Evolutionary conservation across 2,113 vertebrate species (phyloP).

Genomic region (Zapus hudsonius): DNA sequence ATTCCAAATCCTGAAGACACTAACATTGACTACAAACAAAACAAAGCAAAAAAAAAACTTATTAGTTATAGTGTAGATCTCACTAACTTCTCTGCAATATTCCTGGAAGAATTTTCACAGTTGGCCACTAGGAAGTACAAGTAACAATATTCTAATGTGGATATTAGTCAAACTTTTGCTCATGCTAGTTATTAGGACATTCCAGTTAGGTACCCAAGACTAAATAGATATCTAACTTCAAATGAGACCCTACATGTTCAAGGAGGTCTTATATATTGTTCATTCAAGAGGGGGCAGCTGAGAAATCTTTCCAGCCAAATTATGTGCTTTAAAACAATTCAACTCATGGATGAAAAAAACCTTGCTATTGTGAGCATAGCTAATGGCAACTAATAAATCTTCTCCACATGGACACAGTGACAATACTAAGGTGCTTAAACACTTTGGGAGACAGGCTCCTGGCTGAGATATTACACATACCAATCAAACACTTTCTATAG

Average conservation of each 20-base stretch:
- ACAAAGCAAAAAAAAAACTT: background rate
- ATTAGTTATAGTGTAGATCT: background rate
- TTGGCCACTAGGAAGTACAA: background rate
- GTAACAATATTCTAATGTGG: background rate
- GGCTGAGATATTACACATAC: background rate
- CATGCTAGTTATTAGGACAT: background rate
- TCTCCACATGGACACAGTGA: background rate
- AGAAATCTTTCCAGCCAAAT: background rate
- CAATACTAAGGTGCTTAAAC: background rate
- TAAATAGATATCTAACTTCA: background rate
- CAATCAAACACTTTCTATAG: background rate
- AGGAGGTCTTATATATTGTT: background rate
- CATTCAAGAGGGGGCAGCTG: background rate
- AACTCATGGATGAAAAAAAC: background rate
- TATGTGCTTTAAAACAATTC: background rate
- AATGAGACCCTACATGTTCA: background rate
- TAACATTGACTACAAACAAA: slow-evolving; percentile 50
- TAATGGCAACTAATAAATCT: background rate
- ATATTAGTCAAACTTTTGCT: background rate
- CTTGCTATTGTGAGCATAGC: background rate
- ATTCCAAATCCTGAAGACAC: slow-evolving; percentile 38
- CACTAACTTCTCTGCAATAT: background rate
- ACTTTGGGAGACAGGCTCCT: background rate
- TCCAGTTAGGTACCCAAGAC: background rate
- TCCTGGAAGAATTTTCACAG: background rate